phyloP scores from a whole-genome alignment of 2,888 invertebrate species.

The Lacanobia oleracea region DNA sequence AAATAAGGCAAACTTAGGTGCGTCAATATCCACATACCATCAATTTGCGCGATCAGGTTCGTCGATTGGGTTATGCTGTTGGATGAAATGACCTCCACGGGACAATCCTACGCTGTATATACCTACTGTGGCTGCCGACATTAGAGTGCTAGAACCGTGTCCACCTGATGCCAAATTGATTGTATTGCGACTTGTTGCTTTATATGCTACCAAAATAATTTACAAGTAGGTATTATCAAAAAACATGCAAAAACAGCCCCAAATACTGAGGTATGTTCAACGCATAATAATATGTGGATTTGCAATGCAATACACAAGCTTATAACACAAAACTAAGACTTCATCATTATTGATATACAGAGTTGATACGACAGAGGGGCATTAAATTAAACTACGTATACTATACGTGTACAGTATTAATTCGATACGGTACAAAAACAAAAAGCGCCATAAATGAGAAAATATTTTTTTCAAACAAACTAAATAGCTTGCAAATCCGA shows the following conservation, averaged over 20 bases:
- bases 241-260: constrained; percentile 17
- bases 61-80: constrained; percentile 33
- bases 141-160: constrained; percentile 57
- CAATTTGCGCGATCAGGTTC: constrained; percentile 46
- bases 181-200: constrained; percentile 46
- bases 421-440: too few species aligned
- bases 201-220: constrained; percentile 12
- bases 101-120: constrained; percentile 58
- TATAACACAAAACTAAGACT: constrained; percentile 33
- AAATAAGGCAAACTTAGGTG: constrained; percentile 46
- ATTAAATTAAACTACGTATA: too few species aligned
- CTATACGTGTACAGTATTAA: too few species aligned
- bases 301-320: background rate
- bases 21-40: constrained; percentile 38
- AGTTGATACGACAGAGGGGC: too few species aligned
- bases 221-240: constrained; percentile 1
- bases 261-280: constrained; percentile 14
- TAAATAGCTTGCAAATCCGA: too few species aligned
- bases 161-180: constrained; percentile 43
- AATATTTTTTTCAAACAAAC: too few species aligned
- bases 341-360: constrained; percentile 23
- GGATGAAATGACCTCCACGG: constrained; percentile 10
- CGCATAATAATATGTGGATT: constrained; percentile 2
- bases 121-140: constrained; percentile 50
- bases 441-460: too few species aligned